These are phyloP conservation scores for Hippolais icterina DNA, from an alignment of 2,113 vertebrate genomes.

Conservation along the genomic window DNA sequence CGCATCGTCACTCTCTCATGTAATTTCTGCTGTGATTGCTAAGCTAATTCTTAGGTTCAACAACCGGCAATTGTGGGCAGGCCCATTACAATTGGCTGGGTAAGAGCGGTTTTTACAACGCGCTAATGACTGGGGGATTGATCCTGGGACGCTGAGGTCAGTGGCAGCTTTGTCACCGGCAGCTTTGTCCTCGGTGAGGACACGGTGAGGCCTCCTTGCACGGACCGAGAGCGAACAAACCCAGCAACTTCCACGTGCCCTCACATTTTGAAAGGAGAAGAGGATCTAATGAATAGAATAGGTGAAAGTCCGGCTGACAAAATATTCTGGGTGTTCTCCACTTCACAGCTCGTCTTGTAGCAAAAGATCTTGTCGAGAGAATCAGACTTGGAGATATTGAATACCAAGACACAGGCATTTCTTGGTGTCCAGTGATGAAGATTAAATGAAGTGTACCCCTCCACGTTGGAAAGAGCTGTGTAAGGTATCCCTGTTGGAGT, in stretches of 20 bases:
- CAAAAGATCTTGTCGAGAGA: background rate
- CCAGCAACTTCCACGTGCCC: background rate
- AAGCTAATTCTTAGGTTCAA: slow-evolving; percentile 50
- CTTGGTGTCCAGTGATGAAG: background rate
- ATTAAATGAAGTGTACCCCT: background rate
- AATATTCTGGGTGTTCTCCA: background rate
- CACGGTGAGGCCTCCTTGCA: background rate
- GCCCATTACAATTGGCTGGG: background rate
- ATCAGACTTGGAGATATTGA: background rate
- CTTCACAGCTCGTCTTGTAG: background rate
- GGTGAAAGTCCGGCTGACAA: background rate
- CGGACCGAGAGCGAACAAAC: background rate
- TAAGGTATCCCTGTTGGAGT: background rate
- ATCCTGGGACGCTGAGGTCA: background rate
- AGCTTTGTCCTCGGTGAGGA: background rate
- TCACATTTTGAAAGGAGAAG: background rate
- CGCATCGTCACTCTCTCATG: background rate
- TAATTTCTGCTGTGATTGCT: slow-evolving; percentile 13
- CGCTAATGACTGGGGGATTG: background rate
- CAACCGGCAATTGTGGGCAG: background rate
- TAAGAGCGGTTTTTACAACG: background rate
- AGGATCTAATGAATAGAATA: background rate
- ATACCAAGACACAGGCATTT: background rate
- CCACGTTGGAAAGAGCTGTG: background rate
- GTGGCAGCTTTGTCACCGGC: slow-evolving; percentile 20